Percentiles rank a stretch among this genome's conserved stretches.
These are phyloP conservation scores for Microcebus murinus DNA, from an alignment of 2,113 vertebrate species.

Conservation along the genomic window DNA sequence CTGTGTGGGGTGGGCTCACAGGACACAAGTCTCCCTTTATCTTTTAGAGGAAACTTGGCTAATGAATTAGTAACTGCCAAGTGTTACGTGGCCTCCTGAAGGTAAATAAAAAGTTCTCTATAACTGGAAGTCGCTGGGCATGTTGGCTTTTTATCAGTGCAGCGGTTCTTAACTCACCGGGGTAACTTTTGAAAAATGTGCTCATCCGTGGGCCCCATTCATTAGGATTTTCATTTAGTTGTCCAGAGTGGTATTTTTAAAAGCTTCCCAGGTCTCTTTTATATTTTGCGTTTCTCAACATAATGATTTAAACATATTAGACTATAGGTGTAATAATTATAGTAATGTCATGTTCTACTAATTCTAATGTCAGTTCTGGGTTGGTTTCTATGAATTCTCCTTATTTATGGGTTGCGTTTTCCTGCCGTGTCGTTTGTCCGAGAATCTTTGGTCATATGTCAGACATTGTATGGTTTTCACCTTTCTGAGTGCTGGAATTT, in stretches of 20 bases:
- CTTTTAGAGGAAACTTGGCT: too few species aligned
- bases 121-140: not conserved
- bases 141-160: not conserved
- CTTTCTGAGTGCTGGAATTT: not conserved
- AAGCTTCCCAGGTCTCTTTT: not conserved
- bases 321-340: not conserved
- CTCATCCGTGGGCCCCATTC: rapidly evolving
- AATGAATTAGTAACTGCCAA: too few species aligned
- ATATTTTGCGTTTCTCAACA: rapidly evolving
- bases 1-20: too few species aligned
- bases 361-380: not conserved
- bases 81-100: not conserved
- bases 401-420: not conserved
- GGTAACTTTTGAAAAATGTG: not conserved
- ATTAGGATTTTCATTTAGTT: not conserved
- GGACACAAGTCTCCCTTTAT: too few species aligned
- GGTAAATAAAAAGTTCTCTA: not conserved
- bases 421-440: not conserved
- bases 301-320: not conserved
- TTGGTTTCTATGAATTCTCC: not conserved
- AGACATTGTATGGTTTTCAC: not conserved
- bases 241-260: not conserved
- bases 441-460: not conserved
- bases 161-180: rapidly evolving
- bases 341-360: not conserved